phyloP scores from a whole-genome alignment of 2,113 vertebrate species.

The Saguinus midas region DNA sequence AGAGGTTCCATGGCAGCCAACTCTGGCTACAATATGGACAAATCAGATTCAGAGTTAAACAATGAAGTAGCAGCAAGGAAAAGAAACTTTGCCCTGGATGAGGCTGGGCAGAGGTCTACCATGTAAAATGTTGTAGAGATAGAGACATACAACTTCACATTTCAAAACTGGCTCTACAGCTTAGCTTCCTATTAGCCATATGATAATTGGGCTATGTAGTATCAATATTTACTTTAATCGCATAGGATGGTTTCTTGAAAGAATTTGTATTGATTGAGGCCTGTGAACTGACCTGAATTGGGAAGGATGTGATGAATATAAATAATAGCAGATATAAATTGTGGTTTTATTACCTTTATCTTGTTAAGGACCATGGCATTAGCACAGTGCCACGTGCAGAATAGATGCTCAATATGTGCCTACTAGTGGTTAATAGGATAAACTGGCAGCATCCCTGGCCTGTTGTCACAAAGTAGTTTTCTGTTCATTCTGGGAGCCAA shows the following conservation, averaged over 20 bases:
- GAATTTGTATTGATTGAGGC: neutral
- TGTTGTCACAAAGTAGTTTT: neutral
- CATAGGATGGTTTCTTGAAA: conserved; percentile 22
- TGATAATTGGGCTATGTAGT: neutral
- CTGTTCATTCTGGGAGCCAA: neutral
- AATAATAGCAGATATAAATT: neutral
- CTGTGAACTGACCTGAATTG: neutral
- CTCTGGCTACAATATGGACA: conserved; percentile 55
- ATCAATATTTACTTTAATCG: conserved; percentile 37
- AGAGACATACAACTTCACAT: neutral
- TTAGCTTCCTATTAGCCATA: neutral
- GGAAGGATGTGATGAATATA: neutral
- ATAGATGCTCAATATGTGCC: neutral
- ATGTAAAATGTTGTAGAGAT: conserved; percentile 77
- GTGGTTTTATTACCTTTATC: neutral
- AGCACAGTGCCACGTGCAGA: neutral
- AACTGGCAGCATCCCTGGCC: neutral
- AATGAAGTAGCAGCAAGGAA: conserved; percentile 84
- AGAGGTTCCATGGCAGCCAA: conserved; percentile 79
- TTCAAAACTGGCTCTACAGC: neutral
- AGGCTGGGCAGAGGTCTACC: conserved; percentile 84
- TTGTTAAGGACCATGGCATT: neutral
- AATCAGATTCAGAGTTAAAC: conserved; percentile 78
- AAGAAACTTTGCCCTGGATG: conserved; percentile 86
- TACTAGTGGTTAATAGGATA: neutral